phyloP scores from a whole-genome alignment of 2,797 vertebrate genomes.

The Distichodus sexfasciatus region DNA sequence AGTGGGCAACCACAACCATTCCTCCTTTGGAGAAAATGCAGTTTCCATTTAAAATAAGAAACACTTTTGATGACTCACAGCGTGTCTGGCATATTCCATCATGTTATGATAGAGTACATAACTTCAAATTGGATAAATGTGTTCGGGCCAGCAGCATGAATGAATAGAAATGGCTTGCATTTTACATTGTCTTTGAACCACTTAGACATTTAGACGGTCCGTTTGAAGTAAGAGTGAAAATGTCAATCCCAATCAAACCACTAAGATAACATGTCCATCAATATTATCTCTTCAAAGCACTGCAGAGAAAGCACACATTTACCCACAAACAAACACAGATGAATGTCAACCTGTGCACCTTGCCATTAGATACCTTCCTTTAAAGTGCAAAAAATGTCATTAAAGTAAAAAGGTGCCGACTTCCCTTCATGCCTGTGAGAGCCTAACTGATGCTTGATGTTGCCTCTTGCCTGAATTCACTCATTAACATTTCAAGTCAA shows the following conservation, averaged over 20 bases:
- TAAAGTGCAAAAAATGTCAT: slow-evolving; percentile 34
- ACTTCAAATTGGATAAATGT: not conserved
- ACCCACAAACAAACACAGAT: slow-evolving; percentile 3
- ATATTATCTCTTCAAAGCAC: slow-evolving; percentile 28
- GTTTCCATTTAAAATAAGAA: not conserved
- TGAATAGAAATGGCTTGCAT: not conserved
- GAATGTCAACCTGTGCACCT: not conserved
- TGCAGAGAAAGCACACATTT: not conserved
- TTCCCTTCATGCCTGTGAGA: slow-evolving; percentile 15
- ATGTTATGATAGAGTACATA: slow-evolving; percentile 2
- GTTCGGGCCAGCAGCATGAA: not conserved
- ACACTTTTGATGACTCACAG: not conserved
- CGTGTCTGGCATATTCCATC: not conserved
- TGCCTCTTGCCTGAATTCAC: slow-evolving; percentile 7
- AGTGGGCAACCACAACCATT: not conserved
- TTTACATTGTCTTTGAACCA: not conserved
- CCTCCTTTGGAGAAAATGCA: not conserved
- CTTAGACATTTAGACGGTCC: not conserved
- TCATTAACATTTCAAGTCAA: slow-evolving; percentile 39
- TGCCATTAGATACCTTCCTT: slow-evolving; percentile 7
- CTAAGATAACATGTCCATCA: slow-evolving; percentile 13
- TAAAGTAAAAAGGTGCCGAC: slow-evolving; percentile 18
- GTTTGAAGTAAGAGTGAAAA: not conserved
- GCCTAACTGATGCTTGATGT: slow-evolving; percentile 29
- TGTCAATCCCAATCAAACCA: slow-evolving; percentile 12